Evolutionary conservation across 1,140 invertebrate genomes (phyloP).

Genomic region (Phenacoccus solenopsis): DNA sequence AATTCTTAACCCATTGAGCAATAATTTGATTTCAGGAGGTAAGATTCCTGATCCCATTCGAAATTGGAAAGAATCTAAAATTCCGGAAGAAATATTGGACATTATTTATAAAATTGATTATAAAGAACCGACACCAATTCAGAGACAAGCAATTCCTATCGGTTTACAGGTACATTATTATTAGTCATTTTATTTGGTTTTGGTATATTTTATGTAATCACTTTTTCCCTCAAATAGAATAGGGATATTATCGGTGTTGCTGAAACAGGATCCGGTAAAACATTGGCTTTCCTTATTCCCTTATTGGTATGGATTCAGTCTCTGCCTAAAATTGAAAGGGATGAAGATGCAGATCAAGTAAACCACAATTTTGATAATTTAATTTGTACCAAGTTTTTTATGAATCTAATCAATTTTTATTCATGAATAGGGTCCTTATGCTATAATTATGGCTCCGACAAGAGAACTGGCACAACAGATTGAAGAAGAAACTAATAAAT

Average conservation of each 20-base stretch:
- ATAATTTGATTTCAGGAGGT: slow-evolving; percentile 44
- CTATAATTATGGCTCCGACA: slow-evolving; percentile 96
- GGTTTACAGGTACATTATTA: slow-evolving; percentile 49
- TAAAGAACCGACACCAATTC: slow-evolving; percentile 97
- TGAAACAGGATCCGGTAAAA: slow-evolving; percentile 97
- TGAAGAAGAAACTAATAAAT: slow-evolving; percentile 97
- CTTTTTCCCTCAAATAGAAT: too few relatives aligned
- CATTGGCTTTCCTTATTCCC: slow-evolving; percentile 94
- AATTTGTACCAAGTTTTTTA: neutral
- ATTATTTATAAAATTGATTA: slow-evolving; percentile 94
- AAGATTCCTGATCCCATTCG: slow-evolving; percentile 92
- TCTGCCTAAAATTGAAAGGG: slow-evolving; percentile 84
- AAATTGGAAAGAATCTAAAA: slow-evolving; percentile 86
- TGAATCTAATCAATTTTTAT: neutral
- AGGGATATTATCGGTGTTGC: slow-evolving; percentile 99
- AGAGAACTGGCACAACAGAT: slow-evolving; percentile 99
- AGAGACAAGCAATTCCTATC: slow-evolving; percentile 97
- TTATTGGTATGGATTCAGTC: slow-evolving; percentile 96
- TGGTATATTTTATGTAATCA: slow-evolving; percentile 11
- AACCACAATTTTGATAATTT: slow-evolving; percentile 18
- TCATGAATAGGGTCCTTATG: slow-evolving; percentile 80
- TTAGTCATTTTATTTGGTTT: slow-evolving; percentile 9
- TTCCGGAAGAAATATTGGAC: slow-evolving; percentile 83
- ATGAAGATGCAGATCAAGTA: slow-evolving; percentile 77
- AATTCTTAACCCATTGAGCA: too few relatives aligned